These are phyloP conservation scores for Tetrapedia diversipes DNA, from an alignment of 2,888 invertebrate genomes.

Conservation along the genomic window DNA sequence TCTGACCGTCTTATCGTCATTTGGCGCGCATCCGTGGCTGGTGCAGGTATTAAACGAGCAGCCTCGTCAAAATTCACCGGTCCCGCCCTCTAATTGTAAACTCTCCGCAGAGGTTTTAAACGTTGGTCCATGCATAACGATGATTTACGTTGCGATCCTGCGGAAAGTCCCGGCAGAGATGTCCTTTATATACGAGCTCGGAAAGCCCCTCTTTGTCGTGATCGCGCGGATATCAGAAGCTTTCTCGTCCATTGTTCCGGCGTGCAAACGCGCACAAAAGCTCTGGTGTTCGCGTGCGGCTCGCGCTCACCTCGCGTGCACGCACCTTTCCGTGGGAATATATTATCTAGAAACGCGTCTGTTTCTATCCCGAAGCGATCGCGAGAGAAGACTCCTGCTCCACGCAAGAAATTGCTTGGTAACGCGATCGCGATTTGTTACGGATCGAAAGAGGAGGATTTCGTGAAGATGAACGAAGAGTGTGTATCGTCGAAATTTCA, in stretches of 20 bases:
- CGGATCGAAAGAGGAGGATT: neutral
- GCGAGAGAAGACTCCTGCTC: constrained; percentile 15
- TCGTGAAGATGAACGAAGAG: neutral
- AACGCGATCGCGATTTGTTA: constrained; percentile 58
- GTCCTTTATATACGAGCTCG: constrained; percentile 62
- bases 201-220: constrained; percentile 71
- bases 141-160: constrained; percentile 67
- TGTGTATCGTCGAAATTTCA: constrained; percentile 19
- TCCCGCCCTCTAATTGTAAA: constrained; percentile 65
- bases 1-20: constrained; percentile 1
- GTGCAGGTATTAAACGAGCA: constrained; percentile 22
- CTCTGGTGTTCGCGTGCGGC: constrained; percentile 2
- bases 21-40: constrained; percentile 1
- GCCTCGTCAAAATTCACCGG: constrained; percentile 60
- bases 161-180: constrained; percentile 37
- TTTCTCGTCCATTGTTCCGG: constrained; percentile 64
- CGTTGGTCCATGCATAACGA: constrained; percentile 58
- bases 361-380: constrained; percentile 43
- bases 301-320: constrained; percentile 18
- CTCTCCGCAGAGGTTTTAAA: constrained; percentile 60
- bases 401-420: constrained; percentile 54
- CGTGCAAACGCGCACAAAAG: constrained; percentile 22
- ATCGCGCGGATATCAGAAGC: constrained; percentile 64
- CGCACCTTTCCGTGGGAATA: constrained; percentile 56
- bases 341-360: constrained; percentile 50